A percentile compares a stretch with the other conserved stretches of the same genome.
Evolutionary conservation across 2,797 vertebrate genomes (phyloP).

Genomic region (Gymnothorax reevesii): DNA sequence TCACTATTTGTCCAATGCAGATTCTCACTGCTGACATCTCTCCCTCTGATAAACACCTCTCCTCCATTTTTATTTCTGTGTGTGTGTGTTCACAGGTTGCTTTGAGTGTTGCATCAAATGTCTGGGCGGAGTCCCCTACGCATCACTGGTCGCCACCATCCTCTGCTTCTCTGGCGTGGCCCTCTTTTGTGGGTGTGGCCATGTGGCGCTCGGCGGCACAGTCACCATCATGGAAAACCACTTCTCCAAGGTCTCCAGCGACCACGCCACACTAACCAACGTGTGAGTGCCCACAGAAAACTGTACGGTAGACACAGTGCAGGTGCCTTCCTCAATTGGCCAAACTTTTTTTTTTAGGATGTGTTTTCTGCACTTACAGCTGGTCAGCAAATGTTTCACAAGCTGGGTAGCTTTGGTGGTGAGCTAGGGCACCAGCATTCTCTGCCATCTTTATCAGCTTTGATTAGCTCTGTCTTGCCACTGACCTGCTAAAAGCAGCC

Average conservation of each 20-base stretch:
- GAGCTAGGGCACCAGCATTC: too few species aligned
- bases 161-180: slow-evolving; percentile 96
- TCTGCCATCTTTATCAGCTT: too few species aligned
- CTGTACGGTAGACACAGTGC: too few species aligned
- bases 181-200: slow-evolving; percentile 94
- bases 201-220: slow-evolving; percentile 91
- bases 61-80: not conserved
- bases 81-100: slow-evolving; percentile 77
- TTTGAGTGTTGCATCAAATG: slow-evolving; percentile 99
- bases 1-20: too few species aligned
- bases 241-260: slow-evolving; percentile 85
- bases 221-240: slow-evolving; percentile 91
- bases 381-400: too few species aligned
- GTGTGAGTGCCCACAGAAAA: slow-evolving; percentile 78
- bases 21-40: slow-evolving; percentile 21
- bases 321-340: too few species aligned
- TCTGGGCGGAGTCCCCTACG: slow-evolving; percentile 96
- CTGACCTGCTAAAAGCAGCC: too few species aligned
- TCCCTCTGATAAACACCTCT: slow-evolving; percentile 1
- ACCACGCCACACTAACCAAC: slow-evolving; percentile 85
- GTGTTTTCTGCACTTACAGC: too few species aligned
- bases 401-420: too few species aligned
- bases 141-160: slow-evolving; percentile 98
- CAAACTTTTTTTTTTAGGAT: too few species aligned
- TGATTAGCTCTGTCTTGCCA: too few species aligned